Evolutionary conservation across 1,140 invertebrate species (phyloP).

Genomic region (Andricus grossulariae): DNA sequence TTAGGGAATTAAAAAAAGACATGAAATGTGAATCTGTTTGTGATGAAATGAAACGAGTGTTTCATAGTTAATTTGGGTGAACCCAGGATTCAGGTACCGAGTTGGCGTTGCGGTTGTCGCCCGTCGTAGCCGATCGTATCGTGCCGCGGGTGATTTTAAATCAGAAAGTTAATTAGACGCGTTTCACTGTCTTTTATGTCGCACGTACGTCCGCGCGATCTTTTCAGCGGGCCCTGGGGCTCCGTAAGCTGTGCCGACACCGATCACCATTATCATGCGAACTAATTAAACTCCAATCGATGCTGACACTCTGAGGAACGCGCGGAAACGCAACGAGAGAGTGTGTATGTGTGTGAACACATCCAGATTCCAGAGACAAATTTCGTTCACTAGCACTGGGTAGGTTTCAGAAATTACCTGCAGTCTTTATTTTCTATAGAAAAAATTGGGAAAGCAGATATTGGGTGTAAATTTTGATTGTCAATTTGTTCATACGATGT

Average conservation of each 20-base stretch:
- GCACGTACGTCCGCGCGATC: constrained; percentile 39
- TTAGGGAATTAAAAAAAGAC: background rate
- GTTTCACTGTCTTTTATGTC: constrained; percentile 64
- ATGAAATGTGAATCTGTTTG: constrained; percentile 30
- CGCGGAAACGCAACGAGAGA: constrained; percentile 20
- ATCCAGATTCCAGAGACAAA: background rate
- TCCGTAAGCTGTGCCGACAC: constrained; percentile 28
- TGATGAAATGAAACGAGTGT: constrained; percentile 60
- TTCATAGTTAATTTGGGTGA: constrained; percentile 67
- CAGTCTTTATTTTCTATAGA: no score
- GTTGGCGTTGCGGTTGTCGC: constrained; percentile 16
- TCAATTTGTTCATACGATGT: background rate
- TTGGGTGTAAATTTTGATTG: no score
- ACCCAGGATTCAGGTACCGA: constrained; percentile 50
- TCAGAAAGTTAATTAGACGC: constrained; percentile 69
- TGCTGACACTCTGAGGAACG: constrained; percentile 45
- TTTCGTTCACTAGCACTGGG: background rate
- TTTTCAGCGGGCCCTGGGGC: background rate
- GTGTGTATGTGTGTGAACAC: background rate
- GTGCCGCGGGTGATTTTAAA: constrained; percentile 64
- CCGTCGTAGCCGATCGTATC: constrained; percentile 61
- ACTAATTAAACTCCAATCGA: constrained; percentile 69
- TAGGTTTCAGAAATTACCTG: background rate
- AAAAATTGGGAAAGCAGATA: no score
- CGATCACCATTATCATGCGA: constrained; percentile 52